phyloP scores from a whole-genome alignment of 2,888 invertebrate species.

The Euzetes globulus region DNA sequence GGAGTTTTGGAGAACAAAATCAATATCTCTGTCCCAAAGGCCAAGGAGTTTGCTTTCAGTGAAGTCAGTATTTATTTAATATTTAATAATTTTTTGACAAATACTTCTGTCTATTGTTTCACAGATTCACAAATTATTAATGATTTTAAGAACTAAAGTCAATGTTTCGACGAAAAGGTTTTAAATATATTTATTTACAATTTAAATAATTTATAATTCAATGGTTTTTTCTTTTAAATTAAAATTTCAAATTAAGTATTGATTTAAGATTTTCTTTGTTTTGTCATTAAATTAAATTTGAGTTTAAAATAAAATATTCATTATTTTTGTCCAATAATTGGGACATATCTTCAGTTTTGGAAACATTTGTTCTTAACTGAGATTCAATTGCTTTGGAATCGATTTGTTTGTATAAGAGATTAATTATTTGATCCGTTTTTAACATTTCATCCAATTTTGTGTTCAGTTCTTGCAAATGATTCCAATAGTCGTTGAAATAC shows the following conservation, averaged over 20 bases:
- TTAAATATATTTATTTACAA: neutral
- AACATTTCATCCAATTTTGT: slow-evolving; percentile 17
- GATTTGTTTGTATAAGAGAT: neutral
- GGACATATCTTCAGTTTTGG: no score
- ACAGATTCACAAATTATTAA: neutral
- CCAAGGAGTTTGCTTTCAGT: neutral
- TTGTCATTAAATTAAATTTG: neutral
- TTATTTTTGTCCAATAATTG: no score
- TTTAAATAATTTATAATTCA: neutral
- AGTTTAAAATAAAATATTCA: neutral
- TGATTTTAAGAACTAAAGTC: neutral
- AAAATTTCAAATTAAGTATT: neutral
- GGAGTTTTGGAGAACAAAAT: neutral
- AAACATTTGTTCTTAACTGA: no score
- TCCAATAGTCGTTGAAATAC: slow-evolving; percentile 12
- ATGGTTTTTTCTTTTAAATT: neutral
- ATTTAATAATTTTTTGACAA: neutral
- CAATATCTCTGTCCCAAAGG: neutral
- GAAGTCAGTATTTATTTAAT: neutral
- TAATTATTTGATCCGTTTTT: neutral
- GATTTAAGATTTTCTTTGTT: neutral
- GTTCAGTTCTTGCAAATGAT: neutral
- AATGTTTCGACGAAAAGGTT: neutral
- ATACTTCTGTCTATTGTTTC: neutral
- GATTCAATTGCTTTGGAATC: neutral